phyloP scores from a whole-genome alignment of 2,888 invertebrate species.

The Acronicta leporina region DNA sequence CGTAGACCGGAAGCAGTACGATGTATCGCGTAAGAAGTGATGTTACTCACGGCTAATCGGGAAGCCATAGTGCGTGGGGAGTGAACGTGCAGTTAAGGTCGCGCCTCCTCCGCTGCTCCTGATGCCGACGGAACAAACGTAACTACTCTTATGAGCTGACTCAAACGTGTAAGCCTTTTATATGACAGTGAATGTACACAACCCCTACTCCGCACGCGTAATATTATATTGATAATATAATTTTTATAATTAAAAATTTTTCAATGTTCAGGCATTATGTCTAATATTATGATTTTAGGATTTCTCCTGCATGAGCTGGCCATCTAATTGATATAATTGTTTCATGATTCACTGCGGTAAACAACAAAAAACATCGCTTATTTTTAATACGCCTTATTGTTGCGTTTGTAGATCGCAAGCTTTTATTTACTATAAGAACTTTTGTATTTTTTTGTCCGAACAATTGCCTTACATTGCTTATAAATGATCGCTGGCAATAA shows the following conservation, averaged over 20 bases:
- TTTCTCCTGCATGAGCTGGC: constrained; percentile 19
- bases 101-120: constrained; percentile 64
- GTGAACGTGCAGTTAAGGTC: constrained; percentile 57
- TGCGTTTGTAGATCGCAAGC: constrained; percentile 1
- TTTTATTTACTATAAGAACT: constrained; percentile 6
- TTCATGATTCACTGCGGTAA: constrained; percentile 6
- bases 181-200: constrained; percentile 82
- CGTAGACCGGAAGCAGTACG: constrained; percentile 43
- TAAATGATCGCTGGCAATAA: neutral
- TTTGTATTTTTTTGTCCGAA: too few relatives aligned
- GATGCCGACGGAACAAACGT: constrained; percentile 64
- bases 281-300: constrained; percentile 17
- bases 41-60: constrained; percentile 80
- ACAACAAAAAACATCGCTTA: constrained; percentile 3
- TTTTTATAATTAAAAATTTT: constrained; percentile 58
- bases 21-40: constrained; percentile 42
- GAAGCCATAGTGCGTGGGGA: constrained; percentile 79
- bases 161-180: constrained; percentile 74
- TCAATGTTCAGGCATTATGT: constrained; percentile 25
- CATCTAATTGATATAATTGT: constrained; percentile 13
- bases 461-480: too few relatives aligned
- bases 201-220: constrained; percentile 75
- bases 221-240: constrained; percentile 62
- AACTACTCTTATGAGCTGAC: constrained; percentile 69
- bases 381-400: constrained; percentile 6